Percentiles rank a stretch among this genome's conserved stretches.
Evolutionary conservation across 2,888 invertebrate species (phyloP).

Genomic region (Agriopis marginaria): DNA sequence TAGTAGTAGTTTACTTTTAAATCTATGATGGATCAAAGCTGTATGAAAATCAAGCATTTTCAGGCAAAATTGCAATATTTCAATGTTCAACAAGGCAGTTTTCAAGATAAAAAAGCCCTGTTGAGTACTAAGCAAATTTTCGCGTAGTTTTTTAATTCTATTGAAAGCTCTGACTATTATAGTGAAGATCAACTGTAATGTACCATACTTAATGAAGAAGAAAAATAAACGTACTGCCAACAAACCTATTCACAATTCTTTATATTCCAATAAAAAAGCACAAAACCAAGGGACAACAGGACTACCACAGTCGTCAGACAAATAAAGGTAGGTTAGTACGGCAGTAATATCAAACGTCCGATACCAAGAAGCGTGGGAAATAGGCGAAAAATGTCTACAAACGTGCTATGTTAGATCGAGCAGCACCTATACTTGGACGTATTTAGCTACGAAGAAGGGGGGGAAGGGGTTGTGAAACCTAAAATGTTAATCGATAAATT

Average conservation of each 20-base stretch:
- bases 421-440: constrained; percentile 26
- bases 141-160: no score
- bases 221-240: background rate
- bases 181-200: no score
- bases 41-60: no score
- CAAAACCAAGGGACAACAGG: no score
- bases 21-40: no score
- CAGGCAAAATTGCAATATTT: no score
- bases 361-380: constrained; percentile 20
- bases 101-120: no score
- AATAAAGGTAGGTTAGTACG: constrained; percentile 24
- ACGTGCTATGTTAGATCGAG: constrained; percentile 45
- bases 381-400: constrained; percentile 38
- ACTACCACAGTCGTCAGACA: constrained; percentile 8
- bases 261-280: constrained; percentile 11
- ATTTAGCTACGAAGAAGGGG: background rate
- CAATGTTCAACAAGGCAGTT: no score
- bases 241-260: constrained; percentile 5
- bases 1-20: no score
- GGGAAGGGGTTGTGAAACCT: background rate
- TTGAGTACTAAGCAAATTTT: no score
- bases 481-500: background rate
- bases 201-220: background rate
- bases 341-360: constrained; percentile 18
- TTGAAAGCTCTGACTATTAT: no score